These are phyloP conservation scores for Acanthoscelides obtectus DNA, from an alignment of 2,888 invertebrate genomes.

Conservation along the genomic window DNA sequence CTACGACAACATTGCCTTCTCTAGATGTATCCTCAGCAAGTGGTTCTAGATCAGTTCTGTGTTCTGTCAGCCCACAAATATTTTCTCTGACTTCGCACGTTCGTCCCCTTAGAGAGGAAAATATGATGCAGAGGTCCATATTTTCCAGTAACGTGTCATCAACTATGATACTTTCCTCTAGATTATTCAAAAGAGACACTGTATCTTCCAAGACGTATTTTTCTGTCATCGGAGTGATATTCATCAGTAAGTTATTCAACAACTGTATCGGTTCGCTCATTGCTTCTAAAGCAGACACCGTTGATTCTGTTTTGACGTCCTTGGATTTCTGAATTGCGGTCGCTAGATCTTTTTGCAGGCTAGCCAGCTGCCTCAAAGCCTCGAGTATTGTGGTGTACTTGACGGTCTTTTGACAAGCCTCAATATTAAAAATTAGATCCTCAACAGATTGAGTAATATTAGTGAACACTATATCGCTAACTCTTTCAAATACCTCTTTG, in stretches of 20 bases:
- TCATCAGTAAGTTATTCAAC: slow-evolving; percentile 39
- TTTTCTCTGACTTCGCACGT: slow-evolving; percentile 39
- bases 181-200: slow-evolving; percentile 37
- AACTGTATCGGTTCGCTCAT: slow-evolving; percentile 51
- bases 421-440: slow-evolving; percentile 42
- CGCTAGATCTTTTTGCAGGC: slow-evolving; percentile 42
- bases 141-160: slow-evolving; percentile 34
- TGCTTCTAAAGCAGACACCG: slow-evolving; percentile 48
- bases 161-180: slow-evolving; percentile 39
- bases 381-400: slow-evolving; percentile 37
- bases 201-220: slow-evolving; percentile 38
- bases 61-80: slow-evolving; percentile 36
- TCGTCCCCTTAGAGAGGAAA: slow-evolving; percentile 35
- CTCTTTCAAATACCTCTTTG: slow-evolving; percentile 44
- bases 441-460: slow-evolving; percentile 41
- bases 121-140: slow-evolving; percentile 32
- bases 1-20: slow-evolving; percentile 29
- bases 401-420: slow-evolving; percentile 37
- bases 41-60: slow-evolving; percentile 23
- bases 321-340: slow-evolving; percentile 34
- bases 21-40: slow-evolving; percentile 21
- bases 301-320: slow-evolving; percentile 35
- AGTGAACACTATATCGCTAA: slow-evolving; percentile 41
- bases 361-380: slow-evolving; percentile 38
- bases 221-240: slow-evolving; percentile 31